Evolutionary conservation across 2,888 invertebrate species (phyloP), one percentile per base, ranked within the genome.

Genomic region (Empis stercorea): DNA sequence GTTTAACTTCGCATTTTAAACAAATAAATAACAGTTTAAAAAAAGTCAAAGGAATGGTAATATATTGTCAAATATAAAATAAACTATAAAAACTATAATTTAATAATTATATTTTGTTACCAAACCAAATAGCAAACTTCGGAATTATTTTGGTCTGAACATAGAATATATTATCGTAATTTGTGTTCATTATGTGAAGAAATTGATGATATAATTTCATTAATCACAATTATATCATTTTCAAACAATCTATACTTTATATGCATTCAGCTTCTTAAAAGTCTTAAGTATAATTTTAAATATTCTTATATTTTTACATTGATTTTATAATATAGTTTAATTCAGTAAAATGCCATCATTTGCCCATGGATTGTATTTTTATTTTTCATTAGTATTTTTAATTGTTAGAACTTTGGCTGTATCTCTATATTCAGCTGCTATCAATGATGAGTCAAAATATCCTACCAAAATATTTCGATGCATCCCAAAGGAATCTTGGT

Each of bases 1-100:
- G 82, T 0, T 61, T 85, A 43, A 68, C 80, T 0, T 74, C 78
- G 5, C 73, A 79, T 44, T 85, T 84, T 56, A 71, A 73, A 36
- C 77, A 79, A 58, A 63, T 82, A 7, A 82, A 83, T 54, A 63
- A 67, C 15, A 65, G 73, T 45, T 61, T 78, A 17, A 60, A 66
- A 15, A 64, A 66, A 6, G 65, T 71, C 20, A 71, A 73, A 49
- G 73, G 73, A 52, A 71, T 73, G 70, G 76, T 75, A 59, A 27
- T 16, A 2, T 14, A 13, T 23, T n/a, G 3, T 13, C 32, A 23
- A 11, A 40, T 20, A 7, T 14, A 9, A 14, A 40, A 17, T 16
- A 38, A 40, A 23, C 13, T 27, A 10, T 40, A 23, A 20, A 13
- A 20, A 23, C n/a, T 36, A 23, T 10, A 40, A 14, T 23, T 7